phyloP scores from a whole-genome alignment of 1,140 invertebrate species.

The Brachionus paranguensis region DNA sequence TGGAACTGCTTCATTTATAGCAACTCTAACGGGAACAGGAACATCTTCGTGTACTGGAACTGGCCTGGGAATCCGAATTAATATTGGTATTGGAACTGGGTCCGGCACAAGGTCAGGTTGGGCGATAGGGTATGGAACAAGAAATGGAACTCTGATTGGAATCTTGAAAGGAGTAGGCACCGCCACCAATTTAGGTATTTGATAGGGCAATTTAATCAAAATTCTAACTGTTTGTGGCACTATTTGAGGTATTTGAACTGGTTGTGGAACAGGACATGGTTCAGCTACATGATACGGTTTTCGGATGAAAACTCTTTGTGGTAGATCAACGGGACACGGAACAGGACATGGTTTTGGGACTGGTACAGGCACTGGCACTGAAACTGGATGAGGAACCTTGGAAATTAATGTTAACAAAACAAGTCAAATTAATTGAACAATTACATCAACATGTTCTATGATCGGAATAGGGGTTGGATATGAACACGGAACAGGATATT shows the following conservation, averaged over 20 bases:
- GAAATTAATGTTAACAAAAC: not conserved
- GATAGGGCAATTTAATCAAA: not conserved
- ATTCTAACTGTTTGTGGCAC: not conserved
- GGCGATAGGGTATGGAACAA: not conserved
- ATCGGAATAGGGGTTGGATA: not conserved
- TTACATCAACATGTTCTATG: not conserved
- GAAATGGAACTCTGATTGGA: not conserved
- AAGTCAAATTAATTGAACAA: not conserved
- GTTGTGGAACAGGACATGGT: not conserved
- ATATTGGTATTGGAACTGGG: not conserved
- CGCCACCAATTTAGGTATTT: not conserved
- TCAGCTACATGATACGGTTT: not conserved
- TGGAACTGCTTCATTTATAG: not conserved
- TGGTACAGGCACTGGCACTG: not conserved
- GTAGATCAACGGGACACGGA: not conserved
- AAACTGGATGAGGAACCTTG: not conserved
- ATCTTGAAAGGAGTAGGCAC: not conserved
- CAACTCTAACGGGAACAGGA: not conserved
- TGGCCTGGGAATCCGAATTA: not conserved
- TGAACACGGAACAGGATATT: not conserved
- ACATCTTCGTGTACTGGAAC: not conserved
- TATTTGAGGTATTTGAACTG: not conserved
- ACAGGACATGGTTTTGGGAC: not conserved
- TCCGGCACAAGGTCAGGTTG: not conserved
- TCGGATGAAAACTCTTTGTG: not conserved